Percentiles rank a stretch among this genome's conserved stretches.
Evolutionary conservation across 2,888 invertebrate genomes (phyloP).

Genomic region (Nemotelus nigrinus): DNA sequence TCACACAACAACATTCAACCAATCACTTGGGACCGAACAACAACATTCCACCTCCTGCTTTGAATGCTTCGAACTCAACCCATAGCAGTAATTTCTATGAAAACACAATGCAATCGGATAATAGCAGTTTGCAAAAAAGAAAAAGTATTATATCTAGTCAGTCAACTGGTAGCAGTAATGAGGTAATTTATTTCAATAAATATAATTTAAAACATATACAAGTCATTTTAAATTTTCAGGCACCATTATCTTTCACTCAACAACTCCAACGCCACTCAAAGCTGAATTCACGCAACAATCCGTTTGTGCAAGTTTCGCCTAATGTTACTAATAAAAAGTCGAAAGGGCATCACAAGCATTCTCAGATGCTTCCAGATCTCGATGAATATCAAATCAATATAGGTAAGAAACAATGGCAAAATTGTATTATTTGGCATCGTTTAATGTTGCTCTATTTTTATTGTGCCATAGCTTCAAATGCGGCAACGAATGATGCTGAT

Average conservation of each 20-base stretch:
- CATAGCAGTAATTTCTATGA: conserved; percentile 66
- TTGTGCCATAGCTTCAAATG: conserved; percentile 47
- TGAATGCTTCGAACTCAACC: conserved; percentile 64
- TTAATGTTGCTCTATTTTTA: background rate
- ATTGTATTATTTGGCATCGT: background rate
- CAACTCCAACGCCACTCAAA: conserved; percentile 76
- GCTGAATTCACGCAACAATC: conserved; percentile 63
- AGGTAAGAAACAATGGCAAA: conserved; percentile 54
- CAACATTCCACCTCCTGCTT: conserved; percentile 56
- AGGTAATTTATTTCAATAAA: conserved; percentile 55
- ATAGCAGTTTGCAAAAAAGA: conserved; percentile 64
- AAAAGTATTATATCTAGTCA: conserved; percentile 66
- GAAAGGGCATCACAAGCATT: conserved; percentile 59
- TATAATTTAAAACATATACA: background rate
- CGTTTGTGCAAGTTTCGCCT: conserved; percentile 59
- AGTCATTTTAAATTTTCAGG: conserved; percentile 56
- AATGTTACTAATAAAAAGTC: conserved; percentile 61
- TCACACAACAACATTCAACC: conserved; percentile 48
- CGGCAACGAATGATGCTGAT: conserved; percentile 63
- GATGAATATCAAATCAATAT: conserved; percentile 63
- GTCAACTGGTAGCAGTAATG: conserved; percentile 66
- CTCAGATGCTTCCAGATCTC: conserved; percentile 64
- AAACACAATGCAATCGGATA: conserved; percentile 65
- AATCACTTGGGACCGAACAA: conserved; percentile 56
- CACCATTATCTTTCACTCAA: conserved; percentile 89